Percentiles rank a stretch among this genome's conserved stretches.
These are phyloP conservation scores for Orthonychiurus folsomi DNA, from an alignment of 2,888 invertebrate genomes.

Conservation along the genomic window DNA sequence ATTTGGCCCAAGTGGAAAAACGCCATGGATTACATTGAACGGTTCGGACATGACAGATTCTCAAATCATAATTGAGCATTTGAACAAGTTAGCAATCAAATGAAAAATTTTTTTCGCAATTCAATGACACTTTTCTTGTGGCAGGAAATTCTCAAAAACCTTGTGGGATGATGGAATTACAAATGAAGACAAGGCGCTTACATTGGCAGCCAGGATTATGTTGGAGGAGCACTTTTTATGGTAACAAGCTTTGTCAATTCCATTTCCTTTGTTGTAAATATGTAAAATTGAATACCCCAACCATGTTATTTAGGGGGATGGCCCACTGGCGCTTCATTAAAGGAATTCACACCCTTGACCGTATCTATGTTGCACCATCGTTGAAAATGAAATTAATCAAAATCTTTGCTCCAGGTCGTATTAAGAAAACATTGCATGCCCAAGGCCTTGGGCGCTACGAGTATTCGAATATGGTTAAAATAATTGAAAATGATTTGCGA, in stretches of 20 bases:
- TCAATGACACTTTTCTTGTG: background rate
- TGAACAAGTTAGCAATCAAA: slow-evolving; percentile 16
- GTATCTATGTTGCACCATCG: background rate
- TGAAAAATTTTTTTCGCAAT: background rate
- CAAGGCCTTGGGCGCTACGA: slow-evolving; percentile 15
- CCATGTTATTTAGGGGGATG: slow-evolving; percentile 7
- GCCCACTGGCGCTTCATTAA: slow-evolving; percentile 10
- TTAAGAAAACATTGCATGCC: background rate
- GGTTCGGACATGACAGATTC: slow-evolving; percentile 30
- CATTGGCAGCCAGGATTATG: slow-evolving; percentile 43
- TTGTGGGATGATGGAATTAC: slow-evolving; percentile 40
- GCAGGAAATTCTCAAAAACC: slow-evolving; percentile 41
- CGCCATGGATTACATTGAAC: slow-evolving; percentile 34
- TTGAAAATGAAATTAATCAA: slow-evolving; percentile 5
- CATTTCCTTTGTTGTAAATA: background rate
- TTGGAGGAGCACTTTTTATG: slow-evolving; percentile 45
- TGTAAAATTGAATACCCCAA: background rate
- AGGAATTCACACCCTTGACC: slow-evolving; percentile 7
- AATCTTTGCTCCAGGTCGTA: slow-evolving; percentile 4
- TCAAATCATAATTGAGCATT: slow-evolving; percentile 25
- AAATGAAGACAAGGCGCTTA: slow-evolving; percentile 41
- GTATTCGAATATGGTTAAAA: slow-evolving; percentile 3
- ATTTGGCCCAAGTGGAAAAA: slow-evolving; percentile 7
- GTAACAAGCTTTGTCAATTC: slow-evolving; percentile 36
- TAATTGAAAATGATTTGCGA: slow-evolving; percentile 9